Conservation (phyloP, 2,113 vertebrate genomes). For the Sinosuthora webbiana region DNA sequence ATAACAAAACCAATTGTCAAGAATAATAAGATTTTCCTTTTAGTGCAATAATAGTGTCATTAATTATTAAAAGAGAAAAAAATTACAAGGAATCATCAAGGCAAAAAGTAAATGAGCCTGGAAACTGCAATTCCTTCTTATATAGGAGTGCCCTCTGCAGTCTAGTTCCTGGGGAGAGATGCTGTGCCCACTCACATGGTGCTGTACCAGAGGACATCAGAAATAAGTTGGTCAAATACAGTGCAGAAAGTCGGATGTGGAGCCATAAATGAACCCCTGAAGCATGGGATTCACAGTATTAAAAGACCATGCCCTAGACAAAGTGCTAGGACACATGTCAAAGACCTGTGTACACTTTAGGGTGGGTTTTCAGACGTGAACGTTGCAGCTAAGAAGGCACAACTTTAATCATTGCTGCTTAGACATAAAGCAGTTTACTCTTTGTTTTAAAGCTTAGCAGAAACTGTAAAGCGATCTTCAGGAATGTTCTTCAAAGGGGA, state of each 20-base stretch:
- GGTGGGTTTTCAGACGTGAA: background rate
- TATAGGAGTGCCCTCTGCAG: conserved; percentile 62
- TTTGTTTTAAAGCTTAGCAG: conserved; percentile 1
- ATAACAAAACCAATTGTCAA: conserved; percentile 21
- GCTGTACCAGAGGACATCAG: background rate
- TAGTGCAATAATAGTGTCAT: background rate
- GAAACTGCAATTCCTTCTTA: conserved; percentile 20
- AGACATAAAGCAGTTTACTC: background rate
- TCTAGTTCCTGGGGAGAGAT: background rate
- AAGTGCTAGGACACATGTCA: background rate
- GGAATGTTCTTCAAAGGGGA: conserved; percentile 35
- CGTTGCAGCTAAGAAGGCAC: background rate
- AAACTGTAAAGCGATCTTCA: conserved; percentile 1
- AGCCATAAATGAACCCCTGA: background rate
- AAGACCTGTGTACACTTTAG: background rate
- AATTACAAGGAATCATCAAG: background rate
- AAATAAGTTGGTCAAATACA: background rate
- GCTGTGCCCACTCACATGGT: background rate
- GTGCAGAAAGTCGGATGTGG: rapidly evolving
- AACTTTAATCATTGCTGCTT: background rate
- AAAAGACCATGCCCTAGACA: background rate
- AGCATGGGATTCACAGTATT: background rate
- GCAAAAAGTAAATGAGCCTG: background rate
- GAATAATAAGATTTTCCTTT: conserved; percentile 39
- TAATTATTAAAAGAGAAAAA: conserved; percentile 43